Evolutionary conservation across 2,797 vertebrate species (phyloP), one percentile per base, ranked within the genome.

Genomic region (Oreochromis mossambicus): DNA sequence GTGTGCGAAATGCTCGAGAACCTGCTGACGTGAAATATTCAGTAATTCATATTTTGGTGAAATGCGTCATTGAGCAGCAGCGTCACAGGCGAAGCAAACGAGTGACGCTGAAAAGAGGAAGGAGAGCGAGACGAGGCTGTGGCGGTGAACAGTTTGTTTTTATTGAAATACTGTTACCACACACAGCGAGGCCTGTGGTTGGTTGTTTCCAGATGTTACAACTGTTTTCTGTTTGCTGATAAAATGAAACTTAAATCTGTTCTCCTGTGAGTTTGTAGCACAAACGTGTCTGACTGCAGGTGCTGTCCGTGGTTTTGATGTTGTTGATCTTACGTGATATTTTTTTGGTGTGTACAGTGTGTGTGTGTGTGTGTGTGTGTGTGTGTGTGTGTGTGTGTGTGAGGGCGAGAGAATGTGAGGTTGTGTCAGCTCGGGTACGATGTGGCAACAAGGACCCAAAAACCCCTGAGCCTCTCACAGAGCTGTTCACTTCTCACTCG

Each of bases 21-120:
- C 29, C 56, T 61, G 29, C 29, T 12, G 29, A 61, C 1, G 10
- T 61, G 58, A 61, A 58, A 36, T 36, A 63, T n/a, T n/a, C 10
- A 63, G 32, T 12, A 36, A 36, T 12, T 36, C 58, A n/a, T 36
- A 12, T 63, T 63, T 63, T 13, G 2, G 17, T 34, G 17, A 34
- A 63, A 32, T 5, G 50, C 5, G 3, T 51, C 50, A 51, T 51
- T 51, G 1, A 54, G 58, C 58, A 36, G 58, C 58, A 36, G 58
- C 1, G 2, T 34, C 1, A 1, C 56, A 61, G 0, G 29, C 2
- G 17, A 36, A 12, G 17, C 15, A 34, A 34, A 61, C 1, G 0
- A 61, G 56, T 0, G 56, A 61, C 5, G 15, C 56, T 36, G 32
- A 36, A 36, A n/a, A 36, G 6, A 36, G 56, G 56, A 7, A 4